Conservation (phyloP, 2,888 invertebrate genomes). For the Nineta flava region DNA sequence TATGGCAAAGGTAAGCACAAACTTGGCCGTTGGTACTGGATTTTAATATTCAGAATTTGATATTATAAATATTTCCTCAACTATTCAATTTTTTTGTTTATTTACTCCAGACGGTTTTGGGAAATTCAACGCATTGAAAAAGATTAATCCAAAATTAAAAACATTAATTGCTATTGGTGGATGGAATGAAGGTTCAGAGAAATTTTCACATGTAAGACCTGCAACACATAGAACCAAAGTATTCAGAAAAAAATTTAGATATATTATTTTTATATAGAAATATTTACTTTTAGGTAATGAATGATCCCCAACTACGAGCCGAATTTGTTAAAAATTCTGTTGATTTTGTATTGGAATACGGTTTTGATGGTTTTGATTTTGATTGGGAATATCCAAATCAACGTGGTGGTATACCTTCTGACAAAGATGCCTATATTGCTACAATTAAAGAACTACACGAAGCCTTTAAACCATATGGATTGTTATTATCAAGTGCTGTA, state of each 20-base stretch:
- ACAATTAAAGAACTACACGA: conserved; percentile 38
- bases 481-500: conserved; percentile 42
- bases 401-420: conserved; percentile 32
- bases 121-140: conserved; percentile 36
- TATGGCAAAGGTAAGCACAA: conserved; percentile 34
- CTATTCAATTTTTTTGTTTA: too few species aligned
- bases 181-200: conserved; percentile 38
- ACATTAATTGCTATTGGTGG: conserved; percentile 51
- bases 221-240: too few species aligned
- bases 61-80: too few species aligned
- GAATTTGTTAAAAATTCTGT: conserved; percentile 40
- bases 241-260: neutral
- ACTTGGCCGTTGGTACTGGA: too few species aligned
- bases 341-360: conserved; percentile 33
- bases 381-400: conserved; percentile 59
- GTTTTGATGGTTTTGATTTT: conserved; percentile 54
- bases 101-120: conserved; percentile 31
- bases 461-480: conserved; percentile 34
- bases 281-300: conserved; percentile 25
- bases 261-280: conserved; percentile 3
- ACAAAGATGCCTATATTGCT: conserved; percentile 33
- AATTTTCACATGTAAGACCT: conserved; percentile 7
- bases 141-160: conserved; percentile 33
- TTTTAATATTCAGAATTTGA: too few species aligned
- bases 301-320: conserved; percentile 26